phyloP scores from a whole-genome alignment of 2,797 vertebrate genomes.

The Tamandua tetradactyla region DNA sequence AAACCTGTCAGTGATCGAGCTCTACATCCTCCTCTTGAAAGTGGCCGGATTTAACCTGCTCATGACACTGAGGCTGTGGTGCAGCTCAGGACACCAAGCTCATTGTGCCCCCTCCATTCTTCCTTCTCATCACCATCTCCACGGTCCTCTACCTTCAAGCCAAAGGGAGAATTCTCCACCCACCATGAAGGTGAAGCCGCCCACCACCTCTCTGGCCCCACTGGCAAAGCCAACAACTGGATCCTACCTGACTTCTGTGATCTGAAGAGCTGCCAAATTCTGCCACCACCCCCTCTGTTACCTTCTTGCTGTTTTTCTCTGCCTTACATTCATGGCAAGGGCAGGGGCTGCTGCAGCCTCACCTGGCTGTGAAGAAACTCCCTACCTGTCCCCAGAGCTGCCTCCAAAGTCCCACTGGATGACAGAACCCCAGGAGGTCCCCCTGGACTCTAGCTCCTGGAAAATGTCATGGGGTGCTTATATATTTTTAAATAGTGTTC shows the following conservation, averaged over 20 bases:
- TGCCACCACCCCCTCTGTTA: neutral
- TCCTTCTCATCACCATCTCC: rapidly evolving
- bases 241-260: neutral
- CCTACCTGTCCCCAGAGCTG: neutral
- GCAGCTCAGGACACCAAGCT: conserved; percentile 63
- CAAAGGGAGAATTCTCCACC: neutral
- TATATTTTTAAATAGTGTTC: conserved; percentile 50
- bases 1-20: conserved; percentile 59
- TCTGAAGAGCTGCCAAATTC: neutral
- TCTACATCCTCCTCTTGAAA: conserved; percentile 82
- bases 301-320: conserved; percentile 13
- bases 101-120: neutral
- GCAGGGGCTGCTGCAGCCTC: neutral
- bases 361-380: neutral
- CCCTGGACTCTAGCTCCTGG: neutral
- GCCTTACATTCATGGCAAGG: neutral
- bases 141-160: neutral
- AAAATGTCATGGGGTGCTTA: neutral
- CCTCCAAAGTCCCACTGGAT: neutral
- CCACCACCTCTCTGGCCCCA: neutral
- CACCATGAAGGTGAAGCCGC: neutral
- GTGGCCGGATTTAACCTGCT: conserved; percentile 80
- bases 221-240: too few relatives aligned
- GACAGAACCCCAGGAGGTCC: neutral
- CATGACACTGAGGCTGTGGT: conserved; percentile 80